phyloP scores from a whole-genome alignment of 2,888 invertebrate genomes.

The Sarcophaga rosellei region DNA sequence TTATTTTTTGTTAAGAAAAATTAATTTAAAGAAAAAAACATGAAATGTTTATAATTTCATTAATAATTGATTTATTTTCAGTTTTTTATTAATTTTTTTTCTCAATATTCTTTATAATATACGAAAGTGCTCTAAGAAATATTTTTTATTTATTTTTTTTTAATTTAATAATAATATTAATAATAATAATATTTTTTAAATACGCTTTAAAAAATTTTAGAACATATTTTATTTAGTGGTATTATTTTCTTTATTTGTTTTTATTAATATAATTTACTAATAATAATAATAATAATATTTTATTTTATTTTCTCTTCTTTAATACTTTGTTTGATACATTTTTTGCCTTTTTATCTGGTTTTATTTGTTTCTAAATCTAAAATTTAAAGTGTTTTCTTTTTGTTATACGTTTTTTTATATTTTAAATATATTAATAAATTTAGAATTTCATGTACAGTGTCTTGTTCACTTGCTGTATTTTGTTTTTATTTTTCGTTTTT shows the following conservation, averaged over 20 bases:
- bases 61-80: constrained; percentile 59
- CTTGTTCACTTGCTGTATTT: constrained; percentile 49
- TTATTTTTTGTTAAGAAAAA: not conserved
- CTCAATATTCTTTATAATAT: constrained; percentile 55
- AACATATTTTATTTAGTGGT: constrained; percentile 56
- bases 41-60: constrained; percentile 37
- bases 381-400: constrained; percentile 47
- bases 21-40: constrained; percentile 10
- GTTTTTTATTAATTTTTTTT: not conserved
- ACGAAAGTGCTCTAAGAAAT: constrained; percentile 73
- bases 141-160: constrained; percentile 57
- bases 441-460: constrained; percentile 71
- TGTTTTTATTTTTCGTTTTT: constrained; percentile 27
- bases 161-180: not conserved
- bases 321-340: constrained; percentile 45
- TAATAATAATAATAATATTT: constrained; percentile 14
- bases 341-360: constrained; percentile 18
- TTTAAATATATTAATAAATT: constrained; percentile 65
- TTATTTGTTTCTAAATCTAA: constrained; percentile 46
- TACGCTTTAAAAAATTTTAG: constrained; percentile 55
- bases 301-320: not conserved
- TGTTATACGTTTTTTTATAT: constrained; percentile 26
- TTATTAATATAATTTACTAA: constrained; percentile 35
- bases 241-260: constrained; percentile 38
- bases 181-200: no score